phyloP scores from a whole-genome alignment of 1,140 invertebrate species.

The Fragariocoptes setiger region DNA sequence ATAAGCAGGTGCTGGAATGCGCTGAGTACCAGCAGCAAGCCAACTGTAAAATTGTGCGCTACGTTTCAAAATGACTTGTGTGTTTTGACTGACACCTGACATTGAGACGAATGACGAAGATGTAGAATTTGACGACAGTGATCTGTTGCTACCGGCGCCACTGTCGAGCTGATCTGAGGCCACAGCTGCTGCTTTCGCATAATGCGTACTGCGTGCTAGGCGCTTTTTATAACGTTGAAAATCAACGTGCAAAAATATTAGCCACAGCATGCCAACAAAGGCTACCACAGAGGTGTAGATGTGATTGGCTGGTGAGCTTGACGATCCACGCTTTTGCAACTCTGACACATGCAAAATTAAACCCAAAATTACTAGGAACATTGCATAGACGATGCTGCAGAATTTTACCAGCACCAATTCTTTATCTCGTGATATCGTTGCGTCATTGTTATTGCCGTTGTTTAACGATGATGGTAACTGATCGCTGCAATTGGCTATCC shows the following conservation, averaged over 20 bases:
- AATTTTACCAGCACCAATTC: neutral
- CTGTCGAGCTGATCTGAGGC: conserved; percentile 4
- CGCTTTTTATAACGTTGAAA: conserved; percentile 11
- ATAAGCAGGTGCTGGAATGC: conserved; percentile 12
- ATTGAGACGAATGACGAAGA: too few relatives aligned
- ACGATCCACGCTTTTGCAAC: conserved; percentile 19
- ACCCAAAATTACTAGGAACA: conserved; percentile 29
- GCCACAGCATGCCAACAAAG: conserved; percentile 10
- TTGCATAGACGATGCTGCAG: conserved; percentile 23
- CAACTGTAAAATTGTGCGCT: too few relatives aligned
- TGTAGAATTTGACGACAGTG: conserved; percentile 19
- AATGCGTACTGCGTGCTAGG: conserved; percentile 8
- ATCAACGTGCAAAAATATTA: conserved; percentile 12
- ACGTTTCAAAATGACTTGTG: too few relatives aligned
- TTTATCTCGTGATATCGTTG: too few relatives aligned
- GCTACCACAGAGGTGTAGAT: conserved; percentile 8
- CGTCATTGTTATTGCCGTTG: too few relatives aligned
- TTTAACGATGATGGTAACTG: too few relatives aligned
- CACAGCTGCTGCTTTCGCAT: neutral
- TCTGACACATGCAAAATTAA: conserved; percentile 27
- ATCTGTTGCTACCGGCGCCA: conserved; percentile 1
- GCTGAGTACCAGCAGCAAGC: conserved; percentile 9
- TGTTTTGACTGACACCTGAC: too few relatives aligned
- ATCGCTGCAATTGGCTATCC: too few relatives aligned
- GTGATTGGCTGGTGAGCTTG: conserved; percentile 2